These are phyloP conservation scores for Budorcas taxicolor DNA, from an alignment of 2,113 vertebrate genomes.

Conservation along the genomic window DNA sequence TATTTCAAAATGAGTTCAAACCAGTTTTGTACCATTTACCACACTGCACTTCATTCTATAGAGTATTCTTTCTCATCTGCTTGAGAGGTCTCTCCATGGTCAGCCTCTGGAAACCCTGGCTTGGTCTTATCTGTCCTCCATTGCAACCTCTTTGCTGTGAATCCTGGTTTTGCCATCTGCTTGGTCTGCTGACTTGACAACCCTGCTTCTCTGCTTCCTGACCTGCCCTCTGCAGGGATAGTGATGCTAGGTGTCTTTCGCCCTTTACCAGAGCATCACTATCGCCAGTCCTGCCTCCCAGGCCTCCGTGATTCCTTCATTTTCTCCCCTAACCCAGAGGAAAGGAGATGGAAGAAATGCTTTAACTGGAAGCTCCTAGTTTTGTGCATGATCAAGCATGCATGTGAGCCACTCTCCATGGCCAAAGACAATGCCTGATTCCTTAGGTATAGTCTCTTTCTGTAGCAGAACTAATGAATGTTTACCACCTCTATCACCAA, in stretches of 20 bases:
- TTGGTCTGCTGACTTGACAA: not conserved
- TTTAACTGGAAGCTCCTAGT: not conserved
- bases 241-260: rapidly evolving
- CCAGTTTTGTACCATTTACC: not conserved
- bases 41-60: too few relatives aligned
- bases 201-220: not conserved
- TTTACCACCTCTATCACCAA: not conserved
- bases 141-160: not conserved
- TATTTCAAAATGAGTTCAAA: not conserved
- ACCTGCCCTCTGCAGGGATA: not conserved
- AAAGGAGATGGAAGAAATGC: not conserved
- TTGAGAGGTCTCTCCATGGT: not conserved
- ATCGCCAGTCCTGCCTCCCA: not conserved
- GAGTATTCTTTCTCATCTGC: not conserved
- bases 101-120: not conserved
- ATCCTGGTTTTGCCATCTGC: not conserved
- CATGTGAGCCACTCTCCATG: too few relatives aligned
- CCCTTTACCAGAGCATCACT: not conserved
- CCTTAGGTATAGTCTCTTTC: not conserved
- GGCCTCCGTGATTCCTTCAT: not conserved
- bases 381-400: not conserved
- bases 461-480: not conserved
- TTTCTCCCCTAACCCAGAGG: not conserved
- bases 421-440: not conserved
- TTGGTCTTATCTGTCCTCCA: not conserved